Base-by-base conservation (phyloP, 1,140 invertebrate species). In the Zaprionus lachaisei region DNA sequence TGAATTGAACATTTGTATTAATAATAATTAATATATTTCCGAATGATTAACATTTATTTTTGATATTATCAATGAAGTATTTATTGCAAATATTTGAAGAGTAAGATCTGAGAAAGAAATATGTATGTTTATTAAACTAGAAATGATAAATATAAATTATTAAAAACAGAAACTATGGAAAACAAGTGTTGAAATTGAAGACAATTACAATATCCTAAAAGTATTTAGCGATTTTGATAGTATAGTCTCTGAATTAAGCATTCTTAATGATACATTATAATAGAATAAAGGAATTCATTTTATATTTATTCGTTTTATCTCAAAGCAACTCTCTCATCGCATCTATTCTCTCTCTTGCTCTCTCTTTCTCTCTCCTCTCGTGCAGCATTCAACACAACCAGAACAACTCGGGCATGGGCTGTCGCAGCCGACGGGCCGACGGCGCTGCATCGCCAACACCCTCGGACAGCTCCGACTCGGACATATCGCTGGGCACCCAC, bases 401-500 rank as follows among this genome's bases (percentile, higher is more conserved):
- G 84, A 92, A 92, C 69, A 90, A 89, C 51, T 92, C 91, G 54
- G 89, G 91, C 1, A 28, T 83, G 61, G 77, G 77, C 26, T 86
- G 90, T n/a, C 83, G 81, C 47, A 91, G 79, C 67, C 87, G 89
- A n/a, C 83, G 91, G 38, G 85, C 87, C 6, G 92, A 93, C 26
- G 87, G 91, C 20, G 90, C 81, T 5, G 80, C 91, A 7, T 93
- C 92, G 24, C 92, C 92, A 17, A 92, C 86, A 20, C 89, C 92
- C 26, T 93, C 92, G 58, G 92, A 94, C 7, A 94, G 94, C 70
- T 94, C 93, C 51, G 94, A 94, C 70, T 94, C 94, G 57, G 94
- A 94, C 74, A 94, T 94, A 64, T 94, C 94, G 15, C 79, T 94
- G 66, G 94, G 94, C 37, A 94, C 94, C 2, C 94, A 94, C 72